These are phyloP conservation scores for Scaptomyza graminum DNA, from an alignment of 1,140 invertebrate species.

Conservation along the genomic window DNA sequence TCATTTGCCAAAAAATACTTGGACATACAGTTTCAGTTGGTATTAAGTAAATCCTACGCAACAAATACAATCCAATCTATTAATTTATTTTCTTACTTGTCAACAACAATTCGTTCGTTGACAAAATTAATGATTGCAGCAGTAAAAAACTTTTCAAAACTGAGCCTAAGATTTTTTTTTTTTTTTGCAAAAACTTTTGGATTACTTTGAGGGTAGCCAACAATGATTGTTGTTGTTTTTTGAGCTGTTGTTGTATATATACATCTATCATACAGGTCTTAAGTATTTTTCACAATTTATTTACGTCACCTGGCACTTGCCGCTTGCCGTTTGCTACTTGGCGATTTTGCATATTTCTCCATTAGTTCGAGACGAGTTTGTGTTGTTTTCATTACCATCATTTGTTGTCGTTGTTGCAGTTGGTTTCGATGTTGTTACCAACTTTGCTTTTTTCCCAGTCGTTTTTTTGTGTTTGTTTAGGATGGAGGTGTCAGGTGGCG, in stretches of 20 bases:
- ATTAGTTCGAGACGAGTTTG: slow-evolving; percentile 58
- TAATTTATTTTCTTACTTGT: slow-evolving; percentile 49
- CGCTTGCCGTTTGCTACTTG: slow-evolving; percentile 33
- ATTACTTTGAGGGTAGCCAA: slow-evolving; percentile 40
- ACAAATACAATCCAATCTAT: slow-evolving; percentile 34
- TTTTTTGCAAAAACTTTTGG: slow-evolving; percentile 42
- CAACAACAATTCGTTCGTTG: slow-evolving; percentile 40
- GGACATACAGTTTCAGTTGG: background rate
- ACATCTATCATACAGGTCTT: slow-evolving; percentile 74
- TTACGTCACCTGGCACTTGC: slow-evolving; percentile 68
- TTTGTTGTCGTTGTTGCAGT: slow-evolving; percentile 13
- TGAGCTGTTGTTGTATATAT: slow-evolving; percentile 3
- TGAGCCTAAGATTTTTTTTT: slow-evolving; percentile 50
- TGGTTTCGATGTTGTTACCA: slow-evolving; percentile 28
- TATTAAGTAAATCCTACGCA: slow-evolving; percentile 2
- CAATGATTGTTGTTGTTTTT: slow-evolving; percentile 37
- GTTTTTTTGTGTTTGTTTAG: slow-evolving; percentile 54
- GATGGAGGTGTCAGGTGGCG: slow-evolving; percentile 22
- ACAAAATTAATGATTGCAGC: slow-evolving; percentile 68
- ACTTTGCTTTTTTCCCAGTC: slow-evolving; percentile 37
- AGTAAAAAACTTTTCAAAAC: slow-evolving; percentile 44
- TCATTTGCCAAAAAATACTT: slow-evolving; percentile 10
- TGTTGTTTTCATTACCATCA: slow-evolving; percentile 71
- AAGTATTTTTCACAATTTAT: slow-evolving; percentile 72
- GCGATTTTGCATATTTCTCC: slow-evolving; percentile 50